phyloP scores from a whole-genome alignment of 1,140 invertebrate species.

The Chelonus insularis region DNA sequence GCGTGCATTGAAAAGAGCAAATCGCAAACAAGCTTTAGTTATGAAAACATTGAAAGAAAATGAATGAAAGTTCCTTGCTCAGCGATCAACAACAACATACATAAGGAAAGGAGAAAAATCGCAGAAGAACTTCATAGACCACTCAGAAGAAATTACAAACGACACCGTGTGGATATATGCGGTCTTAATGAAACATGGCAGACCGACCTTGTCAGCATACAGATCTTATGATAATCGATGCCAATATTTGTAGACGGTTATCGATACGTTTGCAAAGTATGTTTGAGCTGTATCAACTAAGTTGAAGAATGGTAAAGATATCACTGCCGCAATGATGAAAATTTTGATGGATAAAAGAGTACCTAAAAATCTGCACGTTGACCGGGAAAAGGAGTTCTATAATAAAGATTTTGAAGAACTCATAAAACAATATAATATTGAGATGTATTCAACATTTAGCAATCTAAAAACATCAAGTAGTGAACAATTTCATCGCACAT shows the following conservation, averaged over 20 bases:
- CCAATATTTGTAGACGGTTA: constrained; percentile 17
- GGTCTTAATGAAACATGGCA: constrained; percentile 21
- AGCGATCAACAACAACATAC: neutral
- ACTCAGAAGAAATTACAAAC: constrained; percentile 12
- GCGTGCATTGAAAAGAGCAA: too few relatives aligned
- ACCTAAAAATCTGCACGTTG: neutral
- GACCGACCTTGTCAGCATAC: constrained; percentile 17
- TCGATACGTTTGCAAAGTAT: constrained; percentile 25
- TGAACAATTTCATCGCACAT: constrained; percentile 53
- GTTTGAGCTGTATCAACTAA: constrained; percentile 35
- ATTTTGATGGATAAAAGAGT: neutral
- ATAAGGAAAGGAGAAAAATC: neutral
- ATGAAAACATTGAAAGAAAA: neutral
- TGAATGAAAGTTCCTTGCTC: neutral
- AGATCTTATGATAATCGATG: neutral
- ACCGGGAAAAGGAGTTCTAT: neutral
- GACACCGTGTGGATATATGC: constrained; percentile 13
- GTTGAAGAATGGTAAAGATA: neutral
- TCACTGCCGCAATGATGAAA: neutral
- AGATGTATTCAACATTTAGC: constrained; percentile 31
- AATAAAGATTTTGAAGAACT: constrained; percentile 1
- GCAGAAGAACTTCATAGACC: neutral
- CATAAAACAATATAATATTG: neutral
- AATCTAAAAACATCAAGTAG: constrained; percentile 50
- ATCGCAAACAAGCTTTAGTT: too few relatives aligned